Base-by-base conservation (phyloP, 2,113 vertebrate genomes). In the Dasypus novemcinctus region DNA sequence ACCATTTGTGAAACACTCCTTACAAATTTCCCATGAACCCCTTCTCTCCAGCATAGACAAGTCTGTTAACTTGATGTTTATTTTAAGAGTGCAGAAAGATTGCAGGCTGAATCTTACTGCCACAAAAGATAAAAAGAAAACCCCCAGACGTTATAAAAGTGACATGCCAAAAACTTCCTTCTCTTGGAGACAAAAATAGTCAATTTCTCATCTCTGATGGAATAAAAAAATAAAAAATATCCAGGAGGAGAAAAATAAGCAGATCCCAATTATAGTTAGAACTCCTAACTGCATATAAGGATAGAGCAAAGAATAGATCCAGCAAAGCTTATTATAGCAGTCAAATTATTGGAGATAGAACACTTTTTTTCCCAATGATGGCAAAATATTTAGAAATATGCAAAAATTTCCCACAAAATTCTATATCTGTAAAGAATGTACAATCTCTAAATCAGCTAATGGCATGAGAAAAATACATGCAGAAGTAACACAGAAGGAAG, bases 401-500 rank as follows among this genome's bases (percentile, higher is more conserved):
- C 4, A 92, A 43, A 96, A 93, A 81, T 25, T 0, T 12, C 20
- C 36, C 79, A 75, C n/a, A 93, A 96, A 97, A 69, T 80, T 87
- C 54, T 93, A 10, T 91, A 93, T 95, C 97, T 96, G 81, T 97
- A 68, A 46, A 76, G 94, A 90, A 85, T 96, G 82, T 94, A 38
- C 68, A 96, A 75, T 87, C 86, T 97, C 38, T 83, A 96, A 64
- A 97, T 94, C 93, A 97, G 91, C 92, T 93, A 95, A 94, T 90
- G 80, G 79, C 92, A 95, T 27, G 91, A 94, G 18, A 94, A 59
- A 95, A 93, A 90, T 85, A 97, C 46, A 94, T 97, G 96, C 94
- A 66, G 87, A 98, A 98, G 79, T 97, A 97, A 92, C 95, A 97
- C 95, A 98, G 96, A 97, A 97, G 98, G 96, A 75, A 97, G 96